Conservation (phyloP, 2,113 vertebrate genomes). For the Eurypyga helias region DNA sequence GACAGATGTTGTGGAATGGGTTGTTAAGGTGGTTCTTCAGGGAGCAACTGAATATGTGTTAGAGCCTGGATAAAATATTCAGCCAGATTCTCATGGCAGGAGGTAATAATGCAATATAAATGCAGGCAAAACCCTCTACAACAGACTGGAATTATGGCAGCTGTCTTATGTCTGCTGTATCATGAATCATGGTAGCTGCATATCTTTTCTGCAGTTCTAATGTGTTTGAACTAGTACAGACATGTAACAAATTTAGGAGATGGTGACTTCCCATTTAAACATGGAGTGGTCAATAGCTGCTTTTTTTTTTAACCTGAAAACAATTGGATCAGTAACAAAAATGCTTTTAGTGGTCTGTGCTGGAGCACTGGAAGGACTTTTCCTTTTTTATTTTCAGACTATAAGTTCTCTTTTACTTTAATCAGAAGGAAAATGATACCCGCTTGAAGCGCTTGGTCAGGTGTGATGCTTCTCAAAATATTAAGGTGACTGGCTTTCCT, state of each 20-base stretch:
- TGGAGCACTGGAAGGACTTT: background rate
- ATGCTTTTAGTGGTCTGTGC: background rate
- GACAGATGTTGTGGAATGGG: background rate
- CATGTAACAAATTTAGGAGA: background rate
- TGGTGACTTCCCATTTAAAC: background rate
- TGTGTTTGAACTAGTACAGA: background rate
- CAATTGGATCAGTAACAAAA: background rate
- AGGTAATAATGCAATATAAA: slow-evolving; percentile 22
- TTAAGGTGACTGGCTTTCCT: background rate
- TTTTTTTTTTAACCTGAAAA: background rate
- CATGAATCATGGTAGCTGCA: background rate
- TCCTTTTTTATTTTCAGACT: background rate
- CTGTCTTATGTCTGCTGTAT: background rate
- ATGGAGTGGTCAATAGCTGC: background rate
- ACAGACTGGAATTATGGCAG: background rate
- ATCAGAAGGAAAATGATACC: background rate
- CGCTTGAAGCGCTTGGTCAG: background rate
- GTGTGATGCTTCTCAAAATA: background rate
- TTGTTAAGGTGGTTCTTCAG: background rate
- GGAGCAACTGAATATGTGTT: background rate
- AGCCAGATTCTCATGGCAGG: background rate
- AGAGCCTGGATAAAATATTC: slow-evolving; percentile 7
- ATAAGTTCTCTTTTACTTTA: background rate
- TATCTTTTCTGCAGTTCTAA: background rate
- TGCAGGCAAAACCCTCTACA: background rate